Evolutionary conservation across 2,888 invertebrate genomes (phyloP), one percentile per base, ranked within the genome.

Genomic region (Eudemis profundana): DNA sequence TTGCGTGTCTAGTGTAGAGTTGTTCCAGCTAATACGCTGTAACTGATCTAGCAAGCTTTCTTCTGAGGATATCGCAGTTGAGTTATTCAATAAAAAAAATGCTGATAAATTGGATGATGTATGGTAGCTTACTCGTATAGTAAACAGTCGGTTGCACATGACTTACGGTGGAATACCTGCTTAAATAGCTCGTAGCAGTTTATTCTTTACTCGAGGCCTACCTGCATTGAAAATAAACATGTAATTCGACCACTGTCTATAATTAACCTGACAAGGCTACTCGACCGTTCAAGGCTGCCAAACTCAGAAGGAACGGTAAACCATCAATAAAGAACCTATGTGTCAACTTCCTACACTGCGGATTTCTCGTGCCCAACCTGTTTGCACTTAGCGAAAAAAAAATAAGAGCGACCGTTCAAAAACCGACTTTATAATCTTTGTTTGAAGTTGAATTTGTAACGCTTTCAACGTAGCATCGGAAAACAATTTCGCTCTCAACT

Each of bases 401-500:
- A 62, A 70, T 63, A 68, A 72, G 69, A 77, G 74, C 68, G 70
- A 72, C 62, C 67, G 71, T 62, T 42, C 71, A 61, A 85, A 78
- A 76, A 72, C 78, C 73, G 74, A 81, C 84, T 81, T 67, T 85
- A 84, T 76, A 68, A 38, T 51, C 67, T 65, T 60, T 50, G 27
- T 61, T 61, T 76, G 83, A 72, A 77, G 85, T 81, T 76, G 68
- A 79, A 70, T 82, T 78, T 84, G 61, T 72, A 72, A 71, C 69
- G 70, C 71, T 72, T 69, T 59, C 50, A 47, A 17, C 51, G 21
- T 62, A 75, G 70, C 69, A 81, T 84, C 81, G 77, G 80, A 87
- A 88, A 84, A 79, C 79, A 87, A 89, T 89, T 90, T 89, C 89
- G 89, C 88, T 89, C 87, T 89, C 86, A 72, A 82, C 83, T 42